A percentile compares a stretch with the other conserved stretches of the same genome.
These are phyloP conservation scores for Dynastes maya DNA, from an alignment of 2,888 invertebrate species.

Conservation along the genomic window DNA sequence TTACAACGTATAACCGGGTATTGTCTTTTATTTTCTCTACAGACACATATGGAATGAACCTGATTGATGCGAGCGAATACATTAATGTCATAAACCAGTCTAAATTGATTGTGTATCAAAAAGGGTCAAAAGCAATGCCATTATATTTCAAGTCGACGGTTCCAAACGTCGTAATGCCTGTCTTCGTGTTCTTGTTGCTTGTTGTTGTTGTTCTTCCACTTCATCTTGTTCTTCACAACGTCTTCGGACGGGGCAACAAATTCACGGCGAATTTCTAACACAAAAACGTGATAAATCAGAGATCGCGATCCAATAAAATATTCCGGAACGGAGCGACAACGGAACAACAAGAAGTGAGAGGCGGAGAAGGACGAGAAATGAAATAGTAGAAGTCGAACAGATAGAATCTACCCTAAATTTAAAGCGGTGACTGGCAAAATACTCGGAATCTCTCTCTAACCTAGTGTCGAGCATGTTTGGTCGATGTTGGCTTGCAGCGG, in stretches of 20 bases:
- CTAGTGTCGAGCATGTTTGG: too few species aligned
- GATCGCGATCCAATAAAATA: conserved; percentile 56
- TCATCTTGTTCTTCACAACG: too few species aligned
- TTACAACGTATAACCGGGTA: not conserved
- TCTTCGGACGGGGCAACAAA: conserved; percentile 53
- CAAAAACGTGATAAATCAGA: conserved; percentile 59
- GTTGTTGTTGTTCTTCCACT: too few species aligned
- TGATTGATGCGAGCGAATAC: conserved; percentile 65
- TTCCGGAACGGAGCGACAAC: conserved; percentile 50
- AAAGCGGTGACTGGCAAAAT: conserved; percentile 68
- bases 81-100: conserved; percentile 64
- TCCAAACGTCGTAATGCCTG: too few species aligned
- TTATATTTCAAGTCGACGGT: conserved; percentile 54
- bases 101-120: conserved; percentile 64
- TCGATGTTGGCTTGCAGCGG: conserved; percentile 7
- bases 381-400: conserved; percentile 51
- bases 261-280: conserved; percentile 56
- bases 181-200: too few species aligned
- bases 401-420: conserved; percentile 68
- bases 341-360: conserved; percentile 47
- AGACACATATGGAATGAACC: conserved; percentile 45
- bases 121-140: conserved; percentile 63
- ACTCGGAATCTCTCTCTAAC: conserved; percentile 55
- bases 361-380: conserved; percentile 54
- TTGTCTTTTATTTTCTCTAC: conserved; percentile 5